Evolutionary conservation across 2,888 invertebrate genomes (phyloP), one percentile per base, ranked within the genome.

Genomic region (Xestoiulus laeticollis): DNA sequence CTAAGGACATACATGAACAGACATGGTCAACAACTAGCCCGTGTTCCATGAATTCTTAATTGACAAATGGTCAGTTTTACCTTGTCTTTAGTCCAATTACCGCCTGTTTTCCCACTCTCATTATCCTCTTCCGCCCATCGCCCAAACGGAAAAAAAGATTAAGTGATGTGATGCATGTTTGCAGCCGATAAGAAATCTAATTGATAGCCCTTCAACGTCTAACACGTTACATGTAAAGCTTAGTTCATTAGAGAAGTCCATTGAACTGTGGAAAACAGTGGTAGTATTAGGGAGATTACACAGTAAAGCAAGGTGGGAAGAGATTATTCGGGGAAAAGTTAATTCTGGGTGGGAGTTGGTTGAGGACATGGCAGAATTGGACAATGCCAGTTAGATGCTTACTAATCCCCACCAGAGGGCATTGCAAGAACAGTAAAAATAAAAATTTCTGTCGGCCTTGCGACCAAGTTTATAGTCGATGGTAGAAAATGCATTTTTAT

Each of bases 181-280:
- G 68, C 68, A 68, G 26, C 68, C 26, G 68, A 68, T 68, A 68
- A 68, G 68, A 68, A 68, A 68, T 68, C 68, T 68, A 68, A 68
- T 68, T 68, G 68, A 68, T 68, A 68, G 68, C 68, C 68, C 68
- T 68, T 68, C 68, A 68, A 68, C 68, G 68, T 22, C 68, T 68
- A 68, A 68, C 68, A 68, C 22, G 68, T 68, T 68, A 68, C 68
- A 68, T 68, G 68, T 68, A 68, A 68, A 68, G 68, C 68, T 68
- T 22, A 10, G 68, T 68, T 68, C 68, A 68, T 68, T 68, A 68
- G 68, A 22, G 68, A 22, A 26, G 68, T 68, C 68, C 68, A 68
- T 68, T 68, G 68, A 68, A 68, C 68, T 68, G 68, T 68, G 26
- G 68, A 68, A 68, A 68, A 68, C 68, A 68, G 10, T 59, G 68